phyloP scores from a whole-genome alignment of 2,888 invertebrate genomes.

The Anoplius nigerrimus region DNA sequence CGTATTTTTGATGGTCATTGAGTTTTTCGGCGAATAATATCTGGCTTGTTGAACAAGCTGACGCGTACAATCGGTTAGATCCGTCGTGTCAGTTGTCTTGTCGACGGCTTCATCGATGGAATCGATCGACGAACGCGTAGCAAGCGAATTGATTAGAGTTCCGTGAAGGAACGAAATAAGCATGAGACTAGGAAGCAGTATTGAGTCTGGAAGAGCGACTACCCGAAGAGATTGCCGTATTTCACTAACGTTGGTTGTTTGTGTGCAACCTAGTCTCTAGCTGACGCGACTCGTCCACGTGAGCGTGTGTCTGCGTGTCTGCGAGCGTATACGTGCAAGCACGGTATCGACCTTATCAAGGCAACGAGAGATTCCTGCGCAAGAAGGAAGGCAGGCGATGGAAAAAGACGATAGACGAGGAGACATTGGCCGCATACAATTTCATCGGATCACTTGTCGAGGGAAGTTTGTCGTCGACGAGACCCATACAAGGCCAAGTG shows the following conservation, averaged over 20 bases:
- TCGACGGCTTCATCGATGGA: slow-evolving; percentile 1
- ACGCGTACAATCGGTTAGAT: background rate
- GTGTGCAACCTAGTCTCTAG: too few relatives aligned
- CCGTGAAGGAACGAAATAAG: slow-evolving; percentile 3
- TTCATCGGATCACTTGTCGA: slow-evolving; percentile 1
- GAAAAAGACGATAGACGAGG: slow-evolving; percentile 1
- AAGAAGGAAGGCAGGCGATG: slow-evolving; percentile 8
- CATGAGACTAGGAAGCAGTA: slow-evolving; percentile 32
- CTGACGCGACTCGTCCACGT: background rate
- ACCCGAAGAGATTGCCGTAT: slow-evolving; percentile 42
- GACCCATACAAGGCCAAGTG: too few relatives aligned
- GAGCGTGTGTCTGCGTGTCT: slow-evolving; percentile 5
- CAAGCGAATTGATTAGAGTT: background rate
- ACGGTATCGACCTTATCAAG: slow-evolving; percentile 16
- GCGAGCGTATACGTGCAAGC: background rate
- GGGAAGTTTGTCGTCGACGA: background rate
- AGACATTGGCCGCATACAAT: slow-evolving; percentile 10
- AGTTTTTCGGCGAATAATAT: too few relatives aligned
- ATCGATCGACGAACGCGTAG: background rate
- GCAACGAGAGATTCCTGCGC: slow-evolving; percentile 9
- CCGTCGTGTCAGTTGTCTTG: background rate
- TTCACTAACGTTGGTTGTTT: background rate
- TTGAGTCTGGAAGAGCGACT: slow-evolving; percentile 41
- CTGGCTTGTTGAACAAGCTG: too few relatives aligned
- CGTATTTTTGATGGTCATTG: too few relatives aligned